Conservation (phyloP, 2,797 vertebrate species). For the Rhinoraja longicauda region DNA sequence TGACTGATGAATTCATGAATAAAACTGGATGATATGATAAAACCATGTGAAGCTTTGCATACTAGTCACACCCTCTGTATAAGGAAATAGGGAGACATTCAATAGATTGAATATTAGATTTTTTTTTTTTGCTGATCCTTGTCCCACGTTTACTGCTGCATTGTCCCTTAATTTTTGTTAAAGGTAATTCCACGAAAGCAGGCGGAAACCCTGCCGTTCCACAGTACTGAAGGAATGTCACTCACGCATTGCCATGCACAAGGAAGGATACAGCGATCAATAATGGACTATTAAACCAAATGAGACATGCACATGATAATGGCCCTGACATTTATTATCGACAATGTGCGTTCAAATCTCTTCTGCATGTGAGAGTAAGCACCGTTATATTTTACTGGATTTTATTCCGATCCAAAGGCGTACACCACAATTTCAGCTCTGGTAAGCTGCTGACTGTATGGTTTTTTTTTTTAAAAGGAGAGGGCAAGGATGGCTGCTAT, state of each 20-base stretch:
- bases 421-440: not conserved
- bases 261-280: not conserved
- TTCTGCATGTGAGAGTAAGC: not conserved
- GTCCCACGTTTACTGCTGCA: not conserved
- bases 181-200: not conserved
- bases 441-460: constrained; percentile 44
- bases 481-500: constrained; percentile 42
- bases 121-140: not conserved
- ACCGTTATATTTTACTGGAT: not conserved
- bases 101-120: not conserved
- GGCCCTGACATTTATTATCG: not conserved
- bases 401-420: not conserved
- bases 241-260: not conserved
- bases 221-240: not conserved
- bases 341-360: not conserved
- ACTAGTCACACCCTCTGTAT: not conserved
- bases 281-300: not conserved
- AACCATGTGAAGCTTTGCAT: not conserved
- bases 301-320: not conserved
- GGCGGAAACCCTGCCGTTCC: not conserved
- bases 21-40: not conserved
- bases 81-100: not conserved
- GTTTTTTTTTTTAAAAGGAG: constrained; percentile 38
- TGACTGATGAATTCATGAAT: no score
- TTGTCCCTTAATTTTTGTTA: no score